These are phyloP conservation scores for Pipistrellus pygmaeus DNA, from an alignment of 2,797 vertebrate species.

Conservation along the genomic window DNA sequence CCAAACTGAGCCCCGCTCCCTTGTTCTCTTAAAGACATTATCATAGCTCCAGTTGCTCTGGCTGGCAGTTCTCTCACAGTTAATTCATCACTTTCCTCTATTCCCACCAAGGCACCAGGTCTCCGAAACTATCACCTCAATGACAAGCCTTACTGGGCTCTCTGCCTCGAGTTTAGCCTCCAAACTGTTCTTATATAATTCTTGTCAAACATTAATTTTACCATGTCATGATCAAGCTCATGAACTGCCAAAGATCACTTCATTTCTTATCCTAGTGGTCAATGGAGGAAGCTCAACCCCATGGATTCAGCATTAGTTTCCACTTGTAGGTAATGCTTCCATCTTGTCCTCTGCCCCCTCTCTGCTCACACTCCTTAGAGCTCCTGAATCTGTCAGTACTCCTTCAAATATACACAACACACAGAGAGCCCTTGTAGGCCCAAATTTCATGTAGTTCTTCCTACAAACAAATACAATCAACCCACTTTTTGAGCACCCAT, in stretches of 20 bases:
- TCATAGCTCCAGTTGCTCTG: neutral
- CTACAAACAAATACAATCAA: neutral
- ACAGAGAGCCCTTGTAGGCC: neutral
- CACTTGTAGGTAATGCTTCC: neutral
- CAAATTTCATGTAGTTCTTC: neutral
- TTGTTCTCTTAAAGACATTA: neutral
- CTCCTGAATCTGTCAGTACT: neutral
- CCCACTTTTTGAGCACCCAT: neutral
- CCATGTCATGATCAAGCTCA: neutral
- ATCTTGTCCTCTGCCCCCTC: neutral
- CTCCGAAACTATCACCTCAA: slow-evolving; percentile 7
- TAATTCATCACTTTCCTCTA: neutral
- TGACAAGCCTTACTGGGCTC: neutral
- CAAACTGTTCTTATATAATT: neutral
- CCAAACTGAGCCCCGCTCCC: neutral
- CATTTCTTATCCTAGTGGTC: neutral
- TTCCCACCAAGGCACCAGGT: neutral
- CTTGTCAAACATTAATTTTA: neutral
- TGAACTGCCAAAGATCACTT: neutral
- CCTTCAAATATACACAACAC: neutral
- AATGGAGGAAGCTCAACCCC: neutral
- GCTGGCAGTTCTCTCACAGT: neutral
- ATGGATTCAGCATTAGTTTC: neutral
- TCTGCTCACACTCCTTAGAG: neutral
- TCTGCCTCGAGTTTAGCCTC: neutral